Evolutionary conservation across 2,797 vertebrate genomes (phyloP), one percentile per base, ranked within the genome.

Genomic region (Syngnathus rostellatus): DNA sequence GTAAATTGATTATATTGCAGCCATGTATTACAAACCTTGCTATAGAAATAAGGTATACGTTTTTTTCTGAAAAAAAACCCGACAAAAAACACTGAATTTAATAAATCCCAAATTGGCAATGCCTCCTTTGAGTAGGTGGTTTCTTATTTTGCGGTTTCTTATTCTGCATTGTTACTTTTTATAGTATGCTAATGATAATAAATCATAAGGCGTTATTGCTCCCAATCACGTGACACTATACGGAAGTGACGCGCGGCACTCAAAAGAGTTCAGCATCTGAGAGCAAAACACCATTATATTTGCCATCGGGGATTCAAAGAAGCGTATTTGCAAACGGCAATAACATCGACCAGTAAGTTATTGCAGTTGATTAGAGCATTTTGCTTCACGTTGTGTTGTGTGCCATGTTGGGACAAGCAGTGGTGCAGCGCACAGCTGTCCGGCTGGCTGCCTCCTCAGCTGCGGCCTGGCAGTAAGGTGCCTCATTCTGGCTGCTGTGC

Each of bases 241-340:
- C 88, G 89, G 89, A 91, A 90, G 89, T 91, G 88, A 90, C 90
- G 89, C 75, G 39, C 0, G 9, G 64, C 77, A 81, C 80, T 83
- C 79, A 77, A 85, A 84, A 87, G 85, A 87, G 87, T 86, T 85
- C 73, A 82, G 86, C 86, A 81, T 85, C 84, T 79, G 82, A 79
- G 76, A 83, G 80, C 79, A 81, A 82, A 85, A 83, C 79, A 84
- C 8, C 82, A 65, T 72, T 70, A 73, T 63, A 66, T 67, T 78
- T 64, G 31, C 46, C 67, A 66, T 12, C 76, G 69, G 62, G 25
- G 67, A 72, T 50, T 57, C 50, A 21, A 57, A 64, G 68, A 64
- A 70, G 23, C 54, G 21, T 37, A 66, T 63, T 25, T 46, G 38
- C 65, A 21, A 23, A 55, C 81, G 64, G 37, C 16, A 31, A 40